phyloP scores from a whole-genome alignment of 2,888 invertebrate genomes.

The Epirrhoe tristata region DNA sequence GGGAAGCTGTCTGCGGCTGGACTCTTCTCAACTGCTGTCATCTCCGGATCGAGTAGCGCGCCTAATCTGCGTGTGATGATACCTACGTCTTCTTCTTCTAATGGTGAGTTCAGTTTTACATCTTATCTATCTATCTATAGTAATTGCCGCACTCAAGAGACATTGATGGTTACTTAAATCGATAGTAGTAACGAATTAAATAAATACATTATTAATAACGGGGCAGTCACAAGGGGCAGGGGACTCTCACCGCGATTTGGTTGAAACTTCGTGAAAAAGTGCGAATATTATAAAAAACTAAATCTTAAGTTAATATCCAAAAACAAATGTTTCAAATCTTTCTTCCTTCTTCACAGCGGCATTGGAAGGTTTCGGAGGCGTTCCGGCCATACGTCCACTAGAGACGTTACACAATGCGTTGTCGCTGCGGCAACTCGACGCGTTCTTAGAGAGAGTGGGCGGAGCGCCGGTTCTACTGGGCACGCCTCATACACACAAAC shows the following conservation, averaged over 20 bases:
- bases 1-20: slow-evolving; percentile 90
- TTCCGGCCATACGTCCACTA: slow-evolving; percentile 97
- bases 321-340: too few species aligned
- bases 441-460: slow-evolving; percentile 95
- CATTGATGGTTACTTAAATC: too few species aligned
- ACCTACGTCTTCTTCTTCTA: slow-evolving; percentile 89
- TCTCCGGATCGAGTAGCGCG: slow-evolving; percentile 96
- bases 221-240: too few species aligned
- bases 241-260: too few species aligned
- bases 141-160: too few species aligned
- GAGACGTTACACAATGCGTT: slow-evolving; percentile 99
- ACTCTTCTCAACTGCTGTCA: slow-evolving; percentile 98
- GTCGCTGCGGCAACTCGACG: slow-evolving; percentile 95
- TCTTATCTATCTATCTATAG: too few species aligned
- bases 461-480: slow-evolving; percentile 88
- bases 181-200: too few species aligned
- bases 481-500: slow-evolving; percentile 84
- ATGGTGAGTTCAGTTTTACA: slow-evolving; percentile 85
- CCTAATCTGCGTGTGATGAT: slow-evolving; percentile 96
- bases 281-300: too few species aligned
- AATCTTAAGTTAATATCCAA: too few species aligned
- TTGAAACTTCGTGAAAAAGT: too few species aligned
- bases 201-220: too few species aligned
- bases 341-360: slow-evolving; percentile 73
- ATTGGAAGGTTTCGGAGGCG: slow-evolving; percentile 94